These are phyloP conservation scores for Crambe crambe DNA, from an alignment of 37 sponge, comb jelly and placozoan species.

Conservation along the genomic window DNA sequence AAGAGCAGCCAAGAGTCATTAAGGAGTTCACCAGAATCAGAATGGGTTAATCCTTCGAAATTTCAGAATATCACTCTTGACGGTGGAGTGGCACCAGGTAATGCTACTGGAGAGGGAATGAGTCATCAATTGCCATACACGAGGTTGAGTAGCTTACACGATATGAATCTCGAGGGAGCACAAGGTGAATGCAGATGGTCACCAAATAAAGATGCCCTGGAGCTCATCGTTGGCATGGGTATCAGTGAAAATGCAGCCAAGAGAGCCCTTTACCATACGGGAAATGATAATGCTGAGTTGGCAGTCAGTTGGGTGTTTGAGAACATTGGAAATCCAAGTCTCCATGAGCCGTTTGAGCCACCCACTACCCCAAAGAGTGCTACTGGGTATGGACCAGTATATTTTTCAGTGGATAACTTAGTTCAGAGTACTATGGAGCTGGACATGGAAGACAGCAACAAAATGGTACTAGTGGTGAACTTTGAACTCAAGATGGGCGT, in stretches of 20 bases:
- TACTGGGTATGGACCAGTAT: conserved; percentile 15
- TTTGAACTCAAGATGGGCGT: conserved; percentile 69
- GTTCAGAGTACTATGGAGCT: background rate
- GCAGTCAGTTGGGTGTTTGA: conserved; percentile 79
- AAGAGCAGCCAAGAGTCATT: background rate
- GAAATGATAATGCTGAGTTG: conserved; percentile 53
- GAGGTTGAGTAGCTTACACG: conserved; percentile 23
- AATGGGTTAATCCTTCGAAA: background rate
- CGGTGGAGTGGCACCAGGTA: background rate
- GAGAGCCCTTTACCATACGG: conserved; percentile 68
- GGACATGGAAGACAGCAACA: conserved; percentile 12
- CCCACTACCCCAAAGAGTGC: background rate
- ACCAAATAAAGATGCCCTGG: conserved; percentile 33
- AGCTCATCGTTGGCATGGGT: conserved; percentile 71
- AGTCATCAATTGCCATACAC: conserved; percentile 19
- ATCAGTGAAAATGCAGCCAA: conserved; percentile 72
- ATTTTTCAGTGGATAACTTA: conserved; percentile 30
- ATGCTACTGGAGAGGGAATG: background rate
- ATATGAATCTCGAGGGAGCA: background rate
- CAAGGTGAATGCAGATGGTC: background rate
- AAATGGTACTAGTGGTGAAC: conserved; percentile 89
- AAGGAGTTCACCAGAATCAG: background rate
- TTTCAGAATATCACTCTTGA: conserved; percentile 4
- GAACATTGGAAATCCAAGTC: conserved; percentile 63
- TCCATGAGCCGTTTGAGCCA: conserved; percentile 63